Evolutionary conservation across 2,113 vertebrate species (phyloP).

Genomic region (Oryzias celebensis): DNA sequence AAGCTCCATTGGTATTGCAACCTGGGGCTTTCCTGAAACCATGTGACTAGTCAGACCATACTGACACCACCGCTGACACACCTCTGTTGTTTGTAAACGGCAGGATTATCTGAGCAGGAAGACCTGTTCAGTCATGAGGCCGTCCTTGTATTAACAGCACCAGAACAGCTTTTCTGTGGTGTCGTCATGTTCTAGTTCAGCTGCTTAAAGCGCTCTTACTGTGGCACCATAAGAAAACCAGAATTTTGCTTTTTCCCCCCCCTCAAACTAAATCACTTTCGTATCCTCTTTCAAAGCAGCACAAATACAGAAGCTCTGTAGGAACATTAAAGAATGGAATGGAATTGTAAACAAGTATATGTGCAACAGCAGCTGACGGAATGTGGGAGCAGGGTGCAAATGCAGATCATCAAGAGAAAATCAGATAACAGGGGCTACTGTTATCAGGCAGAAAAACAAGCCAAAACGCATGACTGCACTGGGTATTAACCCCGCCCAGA

Average conservation of each 20-base stretch:
- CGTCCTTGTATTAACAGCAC: conserved; percentile 1
- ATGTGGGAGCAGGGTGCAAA: conserved; percentile 21
- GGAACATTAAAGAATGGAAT: background rate
- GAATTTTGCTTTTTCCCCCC: background rate
- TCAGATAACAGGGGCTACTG: conserved; percentile 62
- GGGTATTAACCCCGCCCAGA: conserved; percentile 32
- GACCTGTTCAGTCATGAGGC: conserved; percentile 19
- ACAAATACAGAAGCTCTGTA: background rate
- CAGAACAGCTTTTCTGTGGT: background rate
- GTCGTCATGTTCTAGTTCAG: background rate
- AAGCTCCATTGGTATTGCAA: conserved; percentile 31
- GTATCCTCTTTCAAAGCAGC: background rate
- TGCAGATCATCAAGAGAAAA: conserved; percentile 40
- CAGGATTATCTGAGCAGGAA: conserved; percentile 33
- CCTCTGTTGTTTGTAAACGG: conserved; percentile 33
- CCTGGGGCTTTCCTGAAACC: conserved; percentile 67
- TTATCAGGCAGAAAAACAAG: conserved; percentile 67
- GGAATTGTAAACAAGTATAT: background rate
- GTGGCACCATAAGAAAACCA: background rate
- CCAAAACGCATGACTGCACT: conserved; percentile 54
- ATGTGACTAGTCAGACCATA: conserved; percentile 64
- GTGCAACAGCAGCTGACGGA: conserved; percentile 25
- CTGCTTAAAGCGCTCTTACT: conserved; percentile 1
- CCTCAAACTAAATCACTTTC: no score
- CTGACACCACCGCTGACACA: conserved; percentile 27